Evolutionary conservation across 2,113 vertebrate genomes (phyloP).

Genomic region (Verasper variegatus): DNA sequence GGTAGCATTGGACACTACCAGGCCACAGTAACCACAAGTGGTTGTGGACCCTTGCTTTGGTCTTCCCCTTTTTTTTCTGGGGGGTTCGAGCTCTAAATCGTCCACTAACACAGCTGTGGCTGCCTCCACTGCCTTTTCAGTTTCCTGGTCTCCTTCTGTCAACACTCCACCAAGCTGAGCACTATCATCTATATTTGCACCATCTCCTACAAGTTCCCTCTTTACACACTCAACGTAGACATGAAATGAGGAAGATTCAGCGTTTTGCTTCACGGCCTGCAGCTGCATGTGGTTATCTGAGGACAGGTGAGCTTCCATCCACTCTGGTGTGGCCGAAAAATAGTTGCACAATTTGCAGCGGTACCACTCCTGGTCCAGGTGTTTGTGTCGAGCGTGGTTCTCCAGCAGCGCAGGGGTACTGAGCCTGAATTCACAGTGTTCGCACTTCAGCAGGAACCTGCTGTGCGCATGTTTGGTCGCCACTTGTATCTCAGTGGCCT

Average conservation of each 20-base stretch:
- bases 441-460: constrained; percentile 89
- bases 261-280: constrained; percentile 84
- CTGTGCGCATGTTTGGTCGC: constrained; percentile 78
- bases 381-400: constrained; percentile 87
- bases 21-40: constrained; percentile 91
- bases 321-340: constrained; percentile 88
- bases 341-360: constrained; percentile 92
- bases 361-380: constrained; percentile 87
- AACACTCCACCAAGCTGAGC: constrained; percentile 18
- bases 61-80: constrained; percentile 85
- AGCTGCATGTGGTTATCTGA: constrained; percentile 88
- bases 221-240: constrained; percentile 88
- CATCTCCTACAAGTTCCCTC: constrained; percentile 56
- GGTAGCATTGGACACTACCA: constrained; percentile 93
- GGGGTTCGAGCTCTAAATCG: constrained; percentile 54
- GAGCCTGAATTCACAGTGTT: constrained; percentile 91
- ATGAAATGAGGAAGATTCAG: constrained; percentile 83
- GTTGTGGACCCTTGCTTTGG: constrained; percentile 86
- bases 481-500: constrained; percentile 53
- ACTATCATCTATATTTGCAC: neutral
- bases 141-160: constrained; percentile 29
- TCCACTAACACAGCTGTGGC: constrained; percentile 47
- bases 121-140: constrained; percentile 43
- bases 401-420: constrained; percentile 87
- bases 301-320: constrained; percentile 91